phyloP scores from a whole-genome alignment of 2,888 invertebrate species.

The Dendrolimus houi region DNA sequence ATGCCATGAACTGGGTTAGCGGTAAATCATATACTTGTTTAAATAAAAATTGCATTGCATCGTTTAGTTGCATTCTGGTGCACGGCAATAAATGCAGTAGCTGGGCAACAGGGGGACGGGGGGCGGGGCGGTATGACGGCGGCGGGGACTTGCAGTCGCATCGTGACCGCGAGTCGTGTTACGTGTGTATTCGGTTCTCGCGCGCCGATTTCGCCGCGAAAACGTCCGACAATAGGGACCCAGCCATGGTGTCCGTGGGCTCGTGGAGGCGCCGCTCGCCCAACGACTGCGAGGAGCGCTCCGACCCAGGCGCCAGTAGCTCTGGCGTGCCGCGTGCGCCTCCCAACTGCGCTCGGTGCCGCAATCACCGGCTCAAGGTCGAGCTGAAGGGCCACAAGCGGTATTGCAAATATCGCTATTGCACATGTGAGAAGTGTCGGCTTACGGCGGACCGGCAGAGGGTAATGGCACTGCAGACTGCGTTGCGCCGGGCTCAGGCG shows the following conservation, averaged over 20 bases:
- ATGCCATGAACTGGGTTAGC: not conserved
- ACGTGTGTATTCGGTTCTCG: conserved; percentile 35
- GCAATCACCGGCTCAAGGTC: conserved; percentile 93
- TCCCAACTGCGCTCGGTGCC: conserved; percentile 94
- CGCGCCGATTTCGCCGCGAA: conserved; percentile 64
- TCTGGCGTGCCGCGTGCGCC: conserved; percentile 84
- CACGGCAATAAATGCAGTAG: conserved; percentile 65
- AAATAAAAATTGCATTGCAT: conserved; percentile 22
- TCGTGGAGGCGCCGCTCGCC: conserved; percentile 66
- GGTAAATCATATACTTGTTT: not conserved
- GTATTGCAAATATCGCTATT: conserved; percentile 90
- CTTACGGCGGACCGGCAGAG: conserved; percentile 91
- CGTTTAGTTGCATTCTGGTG: conserved; percentile 29
- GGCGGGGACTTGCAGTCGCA: conserved; percentile 55
- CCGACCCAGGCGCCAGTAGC: conserved; percentile 68
- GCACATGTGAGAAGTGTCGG: conserved; percentile 91
- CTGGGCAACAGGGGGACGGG: conserved; percentile 38
- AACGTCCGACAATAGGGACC: conserved; percentile 34
- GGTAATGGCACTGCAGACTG: conserved; percentile 93
- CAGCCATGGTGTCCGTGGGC: conserved; percentile 64
- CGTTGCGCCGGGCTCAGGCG: conserved; percentile 87
- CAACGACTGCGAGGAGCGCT: conserved; percentile 67
- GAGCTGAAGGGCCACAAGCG: conserved; percentile 94
- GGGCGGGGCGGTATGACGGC: conserved; percentile 37
- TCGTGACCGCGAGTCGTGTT: conserved; percentile 59